Evolutionary conservation across 2,797 vertebrate species (phyloP), one percentile per base, ranked within the genome.

Genomic region (Helicolenus hilgendorfi): DNA sequence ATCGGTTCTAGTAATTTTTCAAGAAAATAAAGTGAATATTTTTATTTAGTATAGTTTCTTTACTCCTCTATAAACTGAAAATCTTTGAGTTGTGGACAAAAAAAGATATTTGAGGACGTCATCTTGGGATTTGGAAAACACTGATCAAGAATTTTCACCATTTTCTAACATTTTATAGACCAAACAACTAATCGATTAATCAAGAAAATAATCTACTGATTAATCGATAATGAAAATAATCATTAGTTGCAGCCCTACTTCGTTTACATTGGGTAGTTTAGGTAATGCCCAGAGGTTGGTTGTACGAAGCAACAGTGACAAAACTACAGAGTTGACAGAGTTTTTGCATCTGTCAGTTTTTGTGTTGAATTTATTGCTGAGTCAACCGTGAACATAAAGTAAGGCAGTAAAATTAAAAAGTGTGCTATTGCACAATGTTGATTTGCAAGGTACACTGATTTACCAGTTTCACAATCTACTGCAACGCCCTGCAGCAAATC

Each of bases 401-500:
- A 26, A 72, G 8, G 24, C 55, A 41, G 55, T 72, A 18, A 72
- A 77, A 77, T 36, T 7, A 4, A 78, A 0, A 4, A 33, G 22
- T 15, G 15, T 49, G 27, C 33, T 33, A 20, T 87, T 77, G 36
- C 81, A 55, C 27, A 72, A 69, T 41, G 60, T 60, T n/a, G 41
- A 26, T 33, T 87, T 73, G 36, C 81, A 55, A 22, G 35, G 26
- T 33, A 22, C 0, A 11, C 75, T 33, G 29, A 80, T 87, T 84
- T 64, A 71, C 67, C 56, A 10, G 83, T 83, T 84, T 83, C 56
- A 4, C 24, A 72, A 4, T 59, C 10, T 20, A 20, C 13, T 67
- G 33, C 13, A 59, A 5, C 31, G 11, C 33, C 55, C 53, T 49
- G 5, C n/a, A 83, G 10, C 74, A n/a, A 86, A 68, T 68, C 59